These are phyloP conservation scores for Pyrgus malvae DNA, from an alignment of 2,888 invertebrate species.

Conservation along the genomic window DNA sequence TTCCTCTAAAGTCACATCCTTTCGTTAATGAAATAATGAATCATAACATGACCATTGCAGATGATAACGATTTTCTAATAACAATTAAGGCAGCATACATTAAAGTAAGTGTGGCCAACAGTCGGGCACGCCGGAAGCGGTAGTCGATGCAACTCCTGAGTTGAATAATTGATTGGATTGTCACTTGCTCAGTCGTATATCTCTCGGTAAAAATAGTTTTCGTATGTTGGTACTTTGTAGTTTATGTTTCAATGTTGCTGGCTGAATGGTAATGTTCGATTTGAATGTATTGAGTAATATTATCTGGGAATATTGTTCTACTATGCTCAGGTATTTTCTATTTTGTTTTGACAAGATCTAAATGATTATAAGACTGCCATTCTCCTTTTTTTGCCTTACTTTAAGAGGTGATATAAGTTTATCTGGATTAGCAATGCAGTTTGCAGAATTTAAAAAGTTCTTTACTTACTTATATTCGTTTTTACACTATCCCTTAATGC, in stretches of 20 bases:
- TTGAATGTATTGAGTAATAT: not conserved
- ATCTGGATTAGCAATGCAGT: too few relatives aligned
- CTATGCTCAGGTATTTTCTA: too few relatives aligned
- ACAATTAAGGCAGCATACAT: slow-evolving; percentile 34
- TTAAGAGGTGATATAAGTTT: too few relatives aligned
- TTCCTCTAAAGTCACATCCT: slow-evolving; percentile 6
- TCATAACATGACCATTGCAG: slow-evolving; percentile 15
- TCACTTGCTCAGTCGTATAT: slow-evolving; percentile 1
- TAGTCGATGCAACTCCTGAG: slow-evolving; percentile 70
- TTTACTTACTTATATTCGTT: too few relatives aligned
- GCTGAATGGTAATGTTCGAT: slow-evolving; percentile 2
- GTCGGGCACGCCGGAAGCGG: slow-evolving; percentile 65
- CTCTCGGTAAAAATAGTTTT: slow-evolving; percentile 14
- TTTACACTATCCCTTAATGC: too few relatives aligned
- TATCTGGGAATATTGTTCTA: too few relatives aligned
- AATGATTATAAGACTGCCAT: too few relatives aligned
- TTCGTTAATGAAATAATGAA: slow-evolving; percentile 19
- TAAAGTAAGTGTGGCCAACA: slow-evolving; percentile 45
- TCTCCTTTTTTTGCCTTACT: too few relatives aligned
- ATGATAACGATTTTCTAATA: slow-evolving; percentile 39
- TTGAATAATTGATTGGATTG: slow-evolving; percentile 51
- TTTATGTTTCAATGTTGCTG: slow-evolving; percentile 6
- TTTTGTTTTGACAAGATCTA: too few relatives aligned
- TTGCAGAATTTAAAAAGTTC: too few relatives aligned
- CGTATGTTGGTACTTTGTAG: slow-evolving; percentile 10